phyloP scores from a whole-genome alignment of 2,888 invertebrate genomes.

The Latrodectus elegans region DNA sequence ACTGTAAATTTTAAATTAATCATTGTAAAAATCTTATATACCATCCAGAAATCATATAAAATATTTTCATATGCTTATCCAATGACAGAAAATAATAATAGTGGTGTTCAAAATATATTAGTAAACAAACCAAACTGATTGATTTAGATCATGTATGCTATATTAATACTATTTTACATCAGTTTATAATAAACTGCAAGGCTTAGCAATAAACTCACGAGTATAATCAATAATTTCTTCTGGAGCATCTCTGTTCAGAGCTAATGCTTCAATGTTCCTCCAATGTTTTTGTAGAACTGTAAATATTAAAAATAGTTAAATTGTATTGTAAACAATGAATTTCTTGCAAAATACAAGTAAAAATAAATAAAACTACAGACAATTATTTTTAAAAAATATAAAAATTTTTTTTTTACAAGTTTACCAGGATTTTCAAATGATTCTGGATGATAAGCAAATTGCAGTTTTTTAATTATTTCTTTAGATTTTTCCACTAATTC shows the following conservation, averaged over 20 bases:
- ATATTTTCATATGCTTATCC: too few species aligned
- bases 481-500: conserved; percentile 79
- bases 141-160: too few species aligned
- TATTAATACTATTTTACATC: too few species aligned
- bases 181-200: too few species aligned
- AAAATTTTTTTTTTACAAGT: neutral
- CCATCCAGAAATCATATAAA: too few species aligned
- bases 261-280: conserved; percentile 81
- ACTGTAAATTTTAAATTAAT: too few species aligned
- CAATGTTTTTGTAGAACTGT: conserved; percentile 79
- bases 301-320: conserved; percentile 25
- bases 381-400: neutral
- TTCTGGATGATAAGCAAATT: conserved; percentile 80
- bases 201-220: conserved; percentile 72
- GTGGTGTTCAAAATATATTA: too few species aligned
- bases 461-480: conserved; percentile 79
- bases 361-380: too few species aligned
- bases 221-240: conserved; percentile 79
- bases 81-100: too few species aligned
- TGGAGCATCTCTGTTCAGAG: conserved; percentile 79
- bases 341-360: too few species aligned
- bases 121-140: too few species aligned
- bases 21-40: too few species aligned
- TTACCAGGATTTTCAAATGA: conserved; percentile 81
- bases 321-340: neutral